Evolutionary conservation across 1,140 invertebrate species (phyloP).

Genomic region (Chironomus tepperi): DNA sequence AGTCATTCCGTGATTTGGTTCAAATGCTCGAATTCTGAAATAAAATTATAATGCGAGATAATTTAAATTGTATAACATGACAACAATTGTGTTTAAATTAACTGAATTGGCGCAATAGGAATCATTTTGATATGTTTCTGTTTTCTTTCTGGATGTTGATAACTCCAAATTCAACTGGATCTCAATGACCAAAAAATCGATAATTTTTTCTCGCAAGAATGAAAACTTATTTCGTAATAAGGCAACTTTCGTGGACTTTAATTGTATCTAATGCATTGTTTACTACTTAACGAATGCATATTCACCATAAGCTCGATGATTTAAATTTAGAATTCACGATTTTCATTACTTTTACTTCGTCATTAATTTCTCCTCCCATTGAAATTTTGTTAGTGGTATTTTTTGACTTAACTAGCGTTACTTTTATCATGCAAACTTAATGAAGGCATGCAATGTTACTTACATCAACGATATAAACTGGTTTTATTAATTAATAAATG

Average conservation of each 20-base stretch:
- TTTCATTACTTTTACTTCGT: conserved; percentile 1
- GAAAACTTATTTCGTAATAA: background rate
- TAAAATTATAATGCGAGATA: background rate
- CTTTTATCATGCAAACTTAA: background rate
- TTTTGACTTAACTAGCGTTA: background rate
- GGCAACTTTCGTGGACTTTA: background rate
- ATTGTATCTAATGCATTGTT: background rate
- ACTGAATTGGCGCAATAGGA: conserved; percentile 19
- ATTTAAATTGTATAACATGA: background rate
- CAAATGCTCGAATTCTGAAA: conserved; percentile 11
- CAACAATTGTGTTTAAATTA: background rate
- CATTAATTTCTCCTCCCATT: conserved; percentile 6
- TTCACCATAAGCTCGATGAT: background rate
- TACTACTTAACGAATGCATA: background rate
- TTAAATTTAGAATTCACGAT: background rate
- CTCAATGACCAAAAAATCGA: background rate
- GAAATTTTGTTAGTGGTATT: background rate
- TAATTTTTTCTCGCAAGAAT: background rate
- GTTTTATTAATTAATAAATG: conserved; percentile 7
- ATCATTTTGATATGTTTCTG: background rate
- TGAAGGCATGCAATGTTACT: background rate
- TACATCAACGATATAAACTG: background rate
- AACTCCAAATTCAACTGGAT: background rate
- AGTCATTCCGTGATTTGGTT: conserved; percentile 62
- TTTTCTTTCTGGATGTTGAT: background rate